Percentiles rank a stretch among this genome's conserved stretches.
Conservation (phyloP, 1,140 invertebrate genomes). For the Lineus longissimus region DNA sequence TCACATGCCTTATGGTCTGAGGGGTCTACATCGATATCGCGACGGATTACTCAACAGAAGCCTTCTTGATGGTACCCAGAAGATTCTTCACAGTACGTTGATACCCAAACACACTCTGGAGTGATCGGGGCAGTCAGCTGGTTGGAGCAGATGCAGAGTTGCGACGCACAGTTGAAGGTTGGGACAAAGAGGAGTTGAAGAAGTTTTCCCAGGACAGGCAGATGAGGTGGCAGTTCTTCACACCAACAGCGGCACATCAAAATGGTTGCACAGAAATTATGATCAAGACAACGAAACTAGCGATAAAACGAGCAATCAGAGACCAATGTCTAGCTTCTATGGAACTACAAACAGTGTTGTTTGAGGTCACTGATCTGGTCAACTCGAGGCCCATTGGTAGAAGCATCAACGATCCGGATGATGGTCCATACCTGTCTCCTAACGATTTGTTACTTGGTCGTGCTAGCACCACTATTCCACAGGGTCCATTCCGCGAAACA, state of each 20-base stretch:
- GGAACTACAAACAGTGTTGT: neutral
- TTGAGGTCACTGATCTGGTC: neutral
- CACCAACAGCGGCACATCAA: neutral
- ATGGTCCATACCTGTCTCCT: neutral
- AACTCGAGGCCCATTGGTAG: neutral
- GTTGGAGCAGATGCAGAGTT: too few species aligned
- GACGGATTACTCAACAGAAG: neutral
- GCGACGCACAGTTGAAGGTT: too few species aligned
- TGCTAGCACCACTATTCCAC: neutral
- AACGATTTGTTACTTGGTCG: neutral
- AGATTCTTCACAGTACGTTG: neutral
- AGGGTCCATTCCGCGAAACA: neutral
- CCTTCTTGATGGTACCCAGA: too few species aligned
- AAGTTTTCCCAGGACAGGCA: neutral
- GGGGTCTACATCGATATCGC: neutral
- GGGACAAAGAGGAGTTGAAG: neutral
- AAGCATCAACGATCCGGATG: neutral
- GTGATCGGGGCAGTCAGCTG: neutral
- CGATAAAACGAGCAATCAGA: neutral
- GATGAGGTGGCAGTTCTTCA: neutral
- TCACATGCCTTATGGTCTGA: neutral
- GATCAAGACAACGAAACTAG: neutral
- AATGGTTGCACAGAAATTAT: too few species aligned
- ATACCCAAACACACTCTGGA: neutral
- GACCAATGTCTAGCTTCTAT: neutral